Evolutionary conservation across 2,797 vertebrate species (phyloP), one percentile per base, ranked within the genome.

Genomic region (Anguilla anguilla): DNA sequence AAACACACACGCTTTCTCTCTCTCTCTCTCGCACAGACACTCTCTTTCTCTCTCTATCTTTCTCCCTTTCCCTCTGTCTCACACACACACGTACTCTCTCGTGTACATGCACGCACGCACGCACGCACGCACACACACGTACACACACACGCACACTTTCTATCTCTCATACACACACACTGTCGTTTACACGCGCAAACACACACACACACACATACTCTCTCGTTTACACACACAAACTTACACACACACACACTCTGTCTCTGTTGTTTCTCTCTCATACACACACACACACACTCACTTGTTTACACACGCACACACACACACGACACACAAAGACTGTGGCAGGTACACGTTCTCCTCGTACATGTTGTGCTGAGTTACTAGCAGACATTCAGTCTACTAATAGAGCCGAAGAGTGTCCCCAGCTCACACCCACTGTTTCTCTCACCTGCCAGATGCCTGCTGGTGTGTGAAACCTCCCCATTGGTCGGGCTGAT

Each of bases 361-460:
- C 31, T 35, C 74, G 17, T 4, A 43, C 31, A 77, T 19, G 31
- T 43, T 43, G 5, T 72, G 39, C 31, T 43, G 6, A 28, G 13
- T 7, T 43, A 82, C 25, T 82, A n/a, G 25, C 39, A 51, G 46
- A 39, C 39, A 39, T 39, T 28, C 64, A 9, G 64, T n/a, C 64
- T 9, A 22, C 46, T 82, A 82, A 82, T 51, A 22, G 46, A 82
- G 43, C 25, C 19, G 31, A 22, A 25, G 79, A 11, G 25, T 51
- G 46, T 82, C 79, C 79, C 28, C 79, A 82, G 79, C 79, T 82
- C 43, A 82, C 19, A 2, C 79, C 46, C 43, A 51, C 43, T 25
- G 39, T 82, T 51, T 82, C 79, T 49, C 64, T 49, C 43, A 86
- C 85, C 85, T 51, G 85, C 85, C 64, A 53, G 72, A 49, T 86